Evolutionary conservation across 2,113 vertebrate species (phyloP), one percentile per base, ranked within the genome.

Genomic region (Aleadryas rufinucha): DNA sequence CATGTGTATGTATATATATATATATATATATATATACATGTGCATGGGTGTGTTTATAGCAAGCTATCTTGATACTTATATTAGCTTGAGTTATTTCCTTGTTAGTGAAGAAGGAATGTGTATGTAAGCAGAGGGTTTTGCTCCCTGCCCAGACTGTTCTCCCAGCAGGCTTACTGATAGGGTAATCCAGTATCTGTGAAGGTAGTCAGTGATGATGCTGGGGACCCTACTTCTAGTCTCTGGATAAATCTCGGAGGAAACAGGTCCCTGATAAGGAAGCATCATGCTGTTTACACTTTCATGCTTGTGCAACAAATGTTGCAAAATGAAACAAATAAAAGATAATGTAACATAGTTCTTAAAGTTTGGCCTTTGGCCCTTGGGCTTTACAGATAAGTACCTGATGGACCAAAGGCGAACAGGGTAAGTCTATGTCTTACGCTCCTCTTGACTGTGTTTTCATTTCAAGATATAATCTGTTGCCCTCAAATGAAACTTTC

Each of bases 1-100:
- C 0, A 0, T 50, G 7, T 84, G 2, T 60, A 2, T 42, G 8
- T 59, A 0, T 49, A 2, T 79, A 1, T 61, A 4, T 53, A 5
- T 12, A 9, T 17, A 3, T 42, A 10, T 44, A 9, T 20, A 3
- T 42, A 10, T 44, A 6, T 42, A 6, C 35, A 4, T 12, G 6
- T 21, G 15, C 3, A 2, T 41, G 23, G 6, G 3, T 74, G n/a
- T 74, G 35, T 59, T 91, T 60, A 45, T 64, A 47, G 20, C 13
- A 49, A 64, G 28, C 26, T 76, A 3, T 82, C 74, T 71, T 72
- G 26, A 76, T 72, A 26, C 35, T 64, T 91, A 2, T 1, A n/a
- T 69, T 81, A 53, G 20, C 79, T 71, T 54, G 37, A 91, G 27
- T 78, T 79, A 64, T 74, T 91, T 92, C 60, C 64, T 76, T 82